Base-by-base conservation (phyloP, 2,797 vertebrate species). In the Halcyon smyrnensis region DNA sequence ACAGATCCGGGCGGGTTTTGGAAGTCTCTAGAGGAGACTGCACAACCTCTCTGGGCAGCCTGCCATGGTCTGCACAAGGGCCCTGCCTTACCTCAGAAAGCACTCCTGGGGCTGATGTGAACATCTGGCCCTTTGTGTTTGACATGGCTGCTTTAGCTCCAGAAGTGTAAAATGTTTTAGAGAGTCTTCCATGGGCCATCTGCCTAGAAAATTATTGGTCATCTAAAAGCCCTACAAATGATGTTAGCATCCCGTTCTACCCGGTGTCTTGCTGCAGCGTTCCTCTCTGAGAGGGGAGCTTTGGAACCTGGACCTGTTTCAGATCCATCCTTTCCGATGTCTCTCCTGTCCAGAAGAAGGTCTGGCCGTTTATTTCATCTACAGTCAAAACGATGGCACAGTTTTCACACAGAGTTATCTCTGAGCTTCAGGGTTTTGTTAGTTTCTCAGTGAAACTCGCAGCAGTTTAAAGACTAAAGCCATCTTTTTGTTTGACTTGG, bases 401-500 rank as follows among this genome's bases (percentile, higher is more conserved):
- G 15, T 64, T 94, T 70, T 68, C 90, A 43, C 39, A 6, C 2
- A 24, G 6, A 36, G 1, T 84, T 65, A 89, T 90, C 60, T 56
- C 68, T 17, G 56, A 65, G 53, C 80, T 89, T 78, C 32, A 5
- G 36, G 17, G 60, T 27, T 91, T 75, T 30, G 37, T 43, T 84
- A 94, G 59, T 48, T 67, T 67, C 90, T 80, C 20, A 3, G 41
- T 64, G 77, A 93, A 93, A 67, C 76, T 62, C 2, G 0, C 63
- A 39, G 64, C 7, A 27, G 60, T 94, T 82, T 68, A 67, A 76
- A 89, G 71, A 43, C 88, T 77, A 68, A 92, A 68, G 11, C 86
- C 19, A 15, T 83, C 71, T 34, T 80, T 92, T 53, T 95, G 81
- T 95, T 95, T 92, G 73, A 16, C 85, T 93, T 96, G 95, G 96